Conservation (phyloP, 1,140 invertebrate genomes). For the Pentalonia nigronervosa region DNA sequence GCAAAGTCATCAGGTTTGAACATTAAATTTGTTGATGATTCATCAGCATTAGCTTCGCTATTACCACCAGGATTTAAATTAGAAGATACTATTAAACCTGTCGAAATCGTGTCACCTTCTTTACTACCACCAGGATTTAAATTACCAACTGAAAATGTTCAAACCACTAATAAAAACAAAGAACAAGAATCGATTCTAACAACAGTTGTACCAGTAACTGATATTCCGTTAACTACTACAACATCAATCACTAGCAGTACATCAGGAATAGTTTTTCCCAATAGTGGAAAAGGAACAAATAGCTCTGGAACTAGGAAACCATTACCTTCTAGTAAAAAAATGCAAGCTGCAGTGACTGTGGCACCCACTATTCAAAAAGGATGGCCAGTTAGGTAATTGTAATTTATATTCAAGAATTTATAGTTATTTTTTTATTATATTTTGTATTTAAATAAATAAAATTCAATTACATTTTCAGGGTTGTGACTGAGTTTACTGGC, state of each 20-base stretch:
- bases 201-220: slow-evolving; percentile 63
- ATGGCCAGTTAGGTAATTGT: slow-evolving; percentile 76
- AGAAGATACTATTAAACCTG: slow-evolving; percentile 48
- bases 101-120: slow-evolving; percentile 63
- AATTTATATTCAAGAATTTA: neutral
- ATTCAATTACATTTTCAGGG: slow-evolving; percentile 67
- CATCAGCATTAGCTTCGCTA: slow-evolving; percentile 69
- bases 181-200: slow-evolving; percentile 34
- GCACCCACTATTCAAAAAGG: slow-evolving; percentile 77
- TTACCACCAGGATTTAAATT: slow-evolving; percentile 71
- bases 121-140: slow-evolving; percentile 58
- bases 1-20: slow-evolving; percentile 61
- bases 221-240: slow-evolving; percentile 57
- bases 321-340: slow-evolving; percentile 65
- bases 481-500: slow-evolving; percentile 86
- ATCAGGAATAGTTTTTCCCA: slow-evolving; percentile 80
- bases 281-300: slow-evolving; percentile 74
- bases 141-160: slow-evolving; percentile 6
- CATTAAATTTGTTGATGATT: slow-evolving; percentile 63
- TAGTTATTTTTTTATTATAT: neutral
- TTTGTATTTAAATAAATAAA: neutral
- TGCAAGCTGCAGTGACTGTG: slow-evolving; percentile 61
- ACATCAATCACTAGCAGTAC: slow-evolving; percentile 64
- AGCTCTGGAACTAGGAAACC: slow-evolving; percentile 68
- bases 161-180: slow-evolving; percentile 8